Percentiles rank a stretch among this genome's conserved stretches.
phyloP scores from a whole-genome alignment of 2,113 vertebrate genomes.

The Daboia siamensis region DNA sequence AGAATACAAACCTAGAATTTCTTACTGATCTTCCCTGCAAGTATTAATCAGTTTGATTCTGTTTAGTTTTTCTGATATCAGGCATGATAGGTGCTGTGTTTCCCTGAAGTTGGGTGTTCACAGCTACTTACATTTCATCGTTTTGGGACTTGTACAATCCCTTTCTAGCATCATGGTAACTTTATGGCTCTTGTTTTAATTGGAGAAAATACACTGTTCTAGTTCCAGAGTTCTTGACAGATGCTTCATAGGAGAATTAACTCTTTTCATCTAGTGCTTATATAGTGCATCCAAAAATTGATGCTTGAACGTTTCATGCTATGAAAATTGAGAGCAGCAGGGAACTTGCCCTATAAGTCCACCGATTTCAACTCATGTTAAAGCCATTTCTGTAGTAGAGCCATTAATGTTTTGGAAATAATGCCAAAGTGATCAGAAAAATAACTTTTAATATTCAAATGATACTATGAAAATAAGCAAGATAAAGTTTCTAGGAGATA shows the following conservation, averaged over 20 bases:
- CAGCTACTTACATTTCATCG: background rate
- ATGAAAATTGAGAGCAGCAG: background rate
- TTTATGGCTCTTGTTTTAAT: background rate
- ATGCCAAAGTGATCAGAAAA: background rate
- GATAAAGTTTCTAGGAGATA: constrained; percentile 8
- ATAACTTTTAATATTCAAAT: constrained; percentile 4
- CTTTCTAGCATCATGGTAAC: background rate
- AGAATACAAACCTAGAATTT: background rate
- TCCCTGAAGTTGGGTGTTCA: background rate
- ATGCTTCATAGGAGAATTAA: background rate
- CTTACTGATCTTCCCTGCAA: background rate
- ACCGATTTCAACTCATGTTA: background rate
- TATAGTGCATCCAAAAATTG: background rate
- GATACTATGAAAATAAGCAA: constrained; percentile 8
- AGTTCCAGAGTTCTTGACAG: background rate
- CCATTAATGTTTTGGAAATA: background rate
- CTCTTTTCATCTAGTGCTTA: background rate
- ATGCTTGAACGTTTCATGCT: background rate
- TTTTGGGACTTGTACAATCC: background rate
- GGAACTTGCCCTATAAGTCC: background rate
- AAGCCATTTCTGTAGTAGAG: background rate
- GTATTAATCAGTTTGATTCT: background rate
- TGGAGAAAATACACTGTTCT: background rate
- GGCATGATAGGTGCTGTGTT: background rate
- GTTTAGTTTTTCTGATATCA: background rate